Percentiles rank a stretch among this genome's conserved stretches.
phyloP scores from a whole-genome alignment of 64 coral and sea anemone genomes.

The Montipora efflorescens region DNA sequence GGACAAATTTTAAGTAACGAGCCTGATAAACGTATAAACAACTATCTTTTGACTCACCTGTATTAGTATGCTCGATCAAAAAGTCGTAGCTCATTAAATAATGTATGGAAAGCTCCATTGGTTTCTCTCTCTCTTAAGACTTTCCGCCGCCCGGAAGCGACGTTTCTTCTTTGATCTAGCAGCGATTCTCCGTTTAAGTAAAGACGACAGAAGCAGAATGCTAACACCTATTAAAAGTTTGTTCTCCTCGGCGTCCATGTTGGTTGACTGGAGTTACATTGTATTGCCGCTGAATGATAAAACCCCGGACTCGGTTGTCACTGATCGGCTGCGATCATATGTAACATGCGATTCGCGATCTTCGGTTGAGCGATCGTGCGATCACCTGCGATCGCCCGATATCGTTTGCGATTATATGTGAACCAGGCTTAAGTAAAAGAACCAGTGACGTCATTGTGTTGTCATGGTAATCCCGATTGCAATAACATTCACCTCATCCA shows the following conservation, averaged over 20 bases:
- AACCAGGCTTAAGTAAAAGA: neutral
- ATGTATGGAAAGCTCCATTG: no score
- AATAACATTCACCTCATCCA: neutral
- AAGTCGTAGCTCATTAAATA: no score
- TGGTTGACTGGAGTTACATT: neutral
- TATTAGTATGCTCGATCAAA: no score
- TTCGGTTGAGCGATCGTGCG: no score
- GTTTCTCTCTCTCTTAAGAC: no score
- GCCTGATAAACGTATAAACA: no score
- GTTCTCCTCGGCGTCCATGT: neutral
- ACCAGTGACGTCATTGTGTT: no score
- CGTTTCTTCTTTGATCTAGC: no score
- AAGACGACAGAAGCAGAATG: neutral
- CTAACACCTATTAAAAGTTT: neutral
- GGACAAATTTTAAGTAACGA: no score
- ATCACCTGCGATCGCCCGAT: neutral
- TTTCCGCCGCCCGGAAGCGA: no score
- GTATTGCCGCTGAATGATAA: neutral
- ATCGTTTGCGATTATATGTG: neutral
- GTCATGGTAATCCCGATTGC: no score
- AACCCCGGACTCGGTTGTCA: neutral
- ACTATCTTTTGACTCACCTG: no score
- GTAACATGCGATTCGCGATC: neutral
- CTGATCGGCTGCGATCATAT: neutral
- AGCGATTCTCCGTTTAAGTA: neutral